A percentile compares a stretch with the other conserved stretches of the same genome.
phyloP scores from a whole-genome alignment of 2,113 vertebrate genomes.

The rat (Rattus norvegicus) region GRCr8 NC_086020.1:31334501-31335000 shows the following conservation, averaged over 20 bases:
- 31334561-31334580: conserved; percentile 93
- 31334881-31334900: background rate
- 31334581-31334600: conserved; percentile 91
- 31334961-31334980: background rate
- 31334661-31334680: conserved; percentile 91
- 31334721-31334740: background rate
- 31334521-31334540: conserved; percentile 22
- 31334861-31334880: background rate
- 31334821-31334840: background rate
- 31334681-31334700: conserved; percentile 85
- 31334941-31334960: background rate
- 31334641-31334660: conserved; percentile 95
- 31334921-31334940: background rate
- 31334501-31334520: conserved; percentile 10
- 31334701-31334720: background rate
- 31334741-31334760: background rate
- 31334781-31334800: background rate
- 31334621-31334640: conserved; percentile 95
- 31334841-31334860: no score
- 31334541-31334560: conserved; percentile 86
- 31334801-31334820: background rate
- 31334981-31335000: background rate
- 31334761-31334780: background rate
- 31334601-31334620: conserved; percentile 96
- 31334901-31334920: background rate